phyloP scores from a whole-genome alignment of 2,888 invertebrate genomes.

The Sylvicola cinctus region DNA sequence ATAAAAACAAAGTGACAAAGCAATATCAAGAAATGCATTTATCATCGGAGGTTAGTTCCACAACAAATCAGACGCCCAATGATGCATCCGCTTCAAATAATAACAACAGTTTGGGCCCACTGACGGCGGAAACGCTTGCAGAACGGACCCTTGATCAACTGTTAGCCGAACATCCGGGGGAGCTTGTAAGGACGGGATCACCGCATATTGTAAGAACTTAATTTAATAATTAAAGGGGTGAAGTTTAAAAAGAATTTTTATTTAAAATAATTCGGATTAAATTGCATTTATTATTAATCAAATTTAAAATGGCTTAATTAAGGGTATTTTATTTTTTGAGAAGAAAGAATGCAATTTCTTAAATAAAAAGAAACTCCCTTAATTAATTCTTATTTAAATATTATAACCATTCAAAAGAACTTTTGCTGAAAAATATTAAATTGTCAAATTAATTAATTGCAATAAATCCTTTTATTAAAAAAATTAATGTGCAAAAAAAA shows the following conservation, averaged over 20 bases:
- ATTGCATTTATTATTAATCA: not conserved
- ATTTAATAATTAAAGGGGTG: too few relatives aligned
- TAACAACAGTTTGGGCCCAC: constrained; percentile 24
- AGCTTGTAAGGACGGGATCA: constrained; percentile 83
- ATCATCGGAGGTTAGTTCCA: constrained; percentile 57
- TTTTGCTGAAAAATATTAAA: too few relatives aligned
- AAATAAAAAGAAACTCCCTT: not conserved
- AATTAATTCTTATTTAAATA: too few relatives aligned
- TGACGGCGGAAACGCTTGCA: constrained; percentile 64
- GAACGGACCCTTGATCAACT: constrained; percentile 69
- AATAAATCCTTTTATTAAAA: not conserved
- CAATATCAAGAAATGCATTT: constrained; percentile 41
- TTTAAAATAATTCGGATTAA: not conserved
- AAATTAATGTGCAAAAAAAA: not conserved
- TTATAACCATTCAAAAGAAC: too few relatives aligned
- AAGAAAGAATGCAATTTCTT: not conserved
- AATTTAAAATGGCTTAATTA: too few relatives aligned
- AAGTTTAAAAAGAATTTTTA: not conserved
- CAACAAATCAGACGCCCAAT: constrained; percentile 29
- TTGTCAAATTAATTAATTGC: not conserved
- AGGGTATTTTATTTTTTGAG: not conserved
- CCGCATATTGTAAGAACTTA: constrained; percentile 58
- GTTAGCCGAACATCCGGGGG: constrained; percentile 78
- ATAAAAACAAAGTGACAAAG: too few relatives aligned
- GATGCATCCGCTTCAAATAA: constrained; percentile 16